phyloP scores from a whole-genome alignment of 2,888 invertebrate species.

The Scaptomyza cyrtandrae region DNA sequence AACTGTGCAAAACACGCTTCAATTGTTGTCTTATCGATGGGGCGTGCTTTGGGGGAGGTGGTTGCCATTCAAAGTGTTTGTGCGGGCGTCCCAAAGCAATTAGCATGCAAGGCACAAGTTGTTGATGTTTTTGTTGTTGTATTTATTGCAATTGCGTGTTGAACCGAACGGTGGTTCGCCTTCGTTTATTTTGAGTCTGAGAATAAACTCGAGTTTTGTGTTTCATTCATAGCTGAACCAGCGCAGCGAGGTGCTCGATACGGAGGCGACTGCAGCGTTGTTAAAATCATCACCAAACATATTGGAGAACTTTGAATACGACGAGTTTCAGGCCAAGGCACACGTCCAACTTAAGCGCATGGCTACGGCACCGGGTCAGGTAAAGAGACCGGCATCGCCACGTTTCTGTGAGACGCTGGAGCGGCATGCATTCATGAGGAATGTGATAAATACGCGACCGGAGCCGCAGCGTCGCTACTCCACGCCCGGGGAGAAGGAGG shows the following conservation, averaged over 20 bases:
- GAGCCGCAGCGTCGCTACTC: conserved; percentile 77
- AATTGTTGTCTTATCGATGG: conserved; percentile 33
- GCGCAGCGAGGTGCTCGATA: conserved; percentile 53
- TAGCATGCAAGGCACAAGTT: conserved; percentile 65
- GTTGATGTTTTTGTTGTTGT: conserved; percentile 22
- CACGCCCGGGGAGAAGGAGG: conserved; percentile 82
- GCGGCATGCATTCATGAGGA: conserved; percentile 83
- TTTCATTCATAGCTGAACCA: conserved; percentile 56
- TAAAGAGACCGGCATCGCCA: conserved; percentile 67
- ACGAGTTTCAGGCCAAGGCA: conserved; percentile 68
- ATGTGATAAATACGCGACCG: conserved; percentile 81
- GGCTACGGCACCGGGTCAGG: conserved; percentile 55
- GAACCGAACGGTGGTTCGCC: conserved; percentile 52
- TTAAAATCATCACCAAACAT: conserved; percentile 84
- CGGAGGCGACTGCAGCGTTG: conserved; percentile 75
- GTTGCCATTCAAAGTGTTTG: conserved; percentile 36
- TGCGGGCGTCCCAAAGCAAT: conserved; percentile 64
- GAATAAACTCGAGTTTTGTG: conserved; percentile 22
- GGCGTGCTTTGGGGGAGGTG: not conserved
- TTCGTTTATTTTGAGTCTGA: conserved; percentile 12
- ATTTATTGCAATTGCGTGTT: conserved; percentile 75
- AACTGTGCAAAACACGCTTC: conserved; percentile 13
- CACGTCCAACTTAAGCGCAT: conserved; percentile 63
- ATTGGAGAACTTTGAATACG: conserved; percentile 83
- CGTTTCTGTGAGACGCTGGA: conserved; percentile 83